Base-by-base conservation (phyloP, 2,113 vertebrate genomes). In the Apteryx owenii region DNA sequence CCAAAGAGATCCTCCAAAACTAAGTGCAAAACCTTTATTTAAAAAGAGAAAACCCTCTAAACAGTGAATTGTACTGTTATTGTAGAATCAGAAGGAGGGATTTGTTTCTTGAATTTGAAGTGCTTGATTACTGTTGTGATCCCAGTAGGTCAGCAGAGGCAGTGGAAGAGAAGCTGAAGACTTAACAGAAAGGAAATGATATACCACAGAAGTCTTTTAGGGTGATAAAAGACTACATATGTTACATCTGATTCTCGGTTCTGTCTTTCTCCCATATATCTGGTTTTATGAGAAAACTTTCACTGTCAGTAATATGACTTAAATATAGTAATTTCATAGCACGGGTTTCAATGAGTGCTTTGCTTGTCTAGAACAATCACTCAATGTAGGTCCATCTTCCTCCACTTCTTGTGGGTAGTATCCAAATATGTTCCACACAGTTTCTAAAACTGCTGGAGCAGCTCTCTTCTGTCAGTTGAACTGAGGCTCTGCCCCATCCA, bases 1-100 rank as follows among this genome's bases (percentile, higher is more conserved):
- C 53, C 61, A 60, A 56, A 60, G 13, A 81, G 61, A 38, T 50
- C 46, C 65, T 85, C 77, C 51, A 46, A 66, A 95, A 76, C 61
- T 6, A 40, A 38, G 12, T 1, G 0, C 18, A 28, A 94, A 91
- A 26, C 40, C n/a, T 48, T 73, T 11, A 33, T 60, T 60, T 20
- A 33, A 60, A 31, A 58, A 17, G 33, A 58, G 16, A 58, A 33
- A 60, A 33, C 9, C 18, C 7, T 77, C 53, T 77, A n/a, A 8
- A 9, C 1, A 2, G 14, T 54, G 18, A 81, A 61, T 5, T 15
- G 2, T 9, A 3, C 4, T 58, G 22, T 29, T 70, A 7, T 10
- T 3, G 1, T 33, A 31, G 79, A 68, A 9, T 42, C 1, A 0
- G 58, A 42, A 58, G 64, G 38, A 20, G 10, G 5, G 13, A 15